Evolutionary conservation across 2,888 invertebrate genomes (phyloP), one percentile per base, ranked within the genome.

Genomic region (Alloplasta piceator): DNA sequence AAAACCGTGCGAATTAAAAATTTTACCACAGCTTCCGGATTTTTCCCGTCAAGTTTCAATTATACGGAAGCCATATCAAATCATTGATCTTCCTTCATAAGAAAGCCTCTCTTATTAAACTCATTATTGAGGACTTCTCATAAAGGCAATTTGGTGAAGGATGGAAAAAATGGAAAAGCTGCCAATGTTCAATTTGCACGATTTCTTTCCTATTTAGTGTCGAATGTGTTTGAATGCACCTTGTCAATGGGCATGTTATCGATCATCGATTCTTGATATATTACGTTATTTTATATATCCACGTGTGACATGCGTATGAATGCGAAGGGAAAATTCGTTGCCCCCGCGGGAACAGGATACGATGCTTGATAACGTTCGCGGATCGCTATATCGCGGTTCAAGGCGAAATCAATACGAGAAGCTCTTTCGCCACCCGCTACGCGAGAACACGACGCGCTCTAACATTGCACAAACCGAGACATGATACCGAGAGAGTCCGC

Each of bases 401-500:
- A 74, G 74, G 66, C 78, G 78, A 81, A 81, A 81, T 81, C 81
- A 81, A 81, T 81, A 81, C 81, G 70, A 70, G 78, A 71, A 74
- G 81, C 81, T 74, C 74, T 78, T 81, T 81, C 78, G 78, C 74
- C 78, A 81, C 81, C 71, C 74, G 70, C 81, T 70, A 74, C 74
- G 55, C 74, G 70, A 70, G 80, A 77, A 77, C 77, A 36, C 56
- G 74, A 67, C 43, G 77, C 50, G 70, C 58, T 43, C 50, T 58
- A 56, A 64, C 46, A 36, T 74, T 78, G 74, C 74, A 74, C 73
- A 41, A 78, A 60, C 60, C 52, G 68, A 73, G 78, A 68, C 68
- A 73, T 60, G 61, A 63, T 56, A 67, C 50, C 16, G 55, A 68
- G n/a, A n/a, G 63, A 41, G 55, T 16, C 38, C 46, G 66, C 10